Base-by-base conservation (phyloP, 2,113 vertebrate genomes). In the Triplophysa dalaica region DNA sequence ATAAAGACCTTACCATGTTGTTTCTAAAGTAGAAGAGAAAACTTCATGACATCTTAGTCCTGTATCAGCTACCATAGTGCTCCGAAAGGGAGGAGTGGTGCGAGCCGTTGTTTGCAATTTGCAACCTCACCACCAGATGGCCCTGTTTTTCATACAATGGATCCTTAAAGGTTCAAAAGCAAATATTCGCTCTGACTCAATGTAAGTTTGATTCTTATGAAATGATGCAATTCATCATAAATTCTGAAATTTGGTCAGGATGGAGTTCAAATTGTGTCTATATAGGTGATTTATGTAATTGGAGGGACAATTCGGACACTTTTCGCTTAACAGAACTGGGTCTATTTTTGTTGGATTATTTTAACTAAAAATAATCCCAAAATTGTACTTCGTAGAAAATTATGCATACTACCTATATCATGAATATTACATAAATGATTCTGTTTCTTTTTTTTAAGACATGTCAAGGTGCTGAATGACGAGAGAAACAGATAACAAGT, bases 381-480 rank as follows among this genome's bases (percentile, higher is more conserved):
- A 48, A 52, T 6, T 17, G 13, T 4, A 52, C 16, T 52, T 52
- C n/a, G n/a, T 21, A 17, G 2, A 21, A 58, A 21, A 9, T 2
- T 8, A 58, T 58, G 8, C 54, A 58, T 11, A 58, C 8, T 21
- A 56, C 54, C 14, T 52, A 52, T 52, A 19, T 52, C 13, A 52
- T 52, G 50, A 16, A 52, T 52, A 52, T 7, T 0, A 38, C 33
- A 38, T 6, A 38, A 1, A 58, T 21, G 5, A 8, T 58, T 2
- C 9, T 1, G 7, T 56, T 56, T 9, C 17, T 61, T 2, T 14
- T 65, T 76, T 21, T 64, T 14, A 21, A 45, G 22, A 21, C 61
- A 52, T 88, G 77, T 77, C 68, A 75, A 50, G 10, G 16, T 88
- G 87, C 81, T 88, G 86, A 58, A 73, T 48, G 58, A 73, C 81